phyloP scores from a whole-genome alignment of 2,797 vertebrate genomes.

The Brachyalestes nurse region DNA sequence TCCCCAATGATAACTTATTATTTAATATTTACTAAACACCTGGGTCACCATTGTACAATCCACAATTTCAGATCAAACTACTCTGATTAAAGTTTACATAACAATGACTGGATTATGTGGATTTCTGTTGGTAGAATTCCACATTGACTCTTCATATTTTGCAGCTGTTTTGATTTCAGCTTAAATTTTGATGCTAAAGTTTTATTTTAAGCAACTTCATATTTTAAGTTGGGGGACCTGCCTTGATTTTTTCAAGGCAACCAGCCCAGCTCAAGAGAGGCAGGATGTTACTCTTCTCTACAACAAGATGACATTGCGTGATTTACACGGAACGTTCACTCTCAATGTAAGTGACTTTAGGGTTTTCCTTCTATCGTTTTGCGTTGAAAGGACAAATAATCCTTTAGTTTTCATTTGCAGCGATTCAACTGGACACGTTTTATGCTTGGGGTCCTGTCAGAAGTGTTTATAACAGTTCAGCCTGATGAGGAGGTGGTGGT shows the following conservation, averaged over 20 bases:
- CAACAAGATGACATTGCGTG: conserved; percentile 88
- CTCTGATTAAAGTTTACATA: too few species aligned
- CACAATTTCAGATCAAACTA: too few species aligned
- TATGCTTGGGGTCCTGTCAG: conserved; percentile 87
- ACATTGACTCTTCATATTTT: background rate
- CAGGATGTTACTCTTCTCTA: conserved; percentile 91
- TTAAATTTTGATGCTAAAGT: background rate
- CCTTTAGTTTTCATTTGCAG: conserved; percentile 65
- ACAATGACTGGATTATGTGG: too few species aligned
- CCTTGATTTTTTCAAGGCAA: conserved; percentile 79
- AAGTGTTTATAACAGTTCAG: conserved; percentile 80
- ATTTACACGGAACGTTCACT: conserved; percentile 84
- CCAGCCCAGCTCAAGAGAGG: conserved; percentile 88
- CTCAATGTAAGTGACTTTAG: conserved; percentile 81
- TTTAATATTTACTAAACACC: background rate
- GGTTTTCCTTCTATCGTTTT: background rate
- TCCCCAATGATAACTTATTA: background rate
- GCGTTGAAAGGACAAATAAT: too few species aligned
- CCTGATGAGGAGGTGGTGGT: conserved; percentile 89
- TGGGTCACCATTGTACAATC: too few species aligned
- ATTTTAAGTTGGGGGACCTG: conserved; percentile 52
- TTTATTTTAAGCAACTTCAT: background rate
- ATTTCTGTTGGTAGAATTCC: too few species aligned
- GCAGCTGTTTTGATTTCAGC: background rate
- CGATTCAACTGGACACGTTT: conserved; percentile 94